A percentile compares a stretch with the other conserved stretches of the same genome.
Evolutionary conservation across 2,113 vertebrate genomes (phyloP).

Genomic region (Gopherus evgoodei): DNA sequence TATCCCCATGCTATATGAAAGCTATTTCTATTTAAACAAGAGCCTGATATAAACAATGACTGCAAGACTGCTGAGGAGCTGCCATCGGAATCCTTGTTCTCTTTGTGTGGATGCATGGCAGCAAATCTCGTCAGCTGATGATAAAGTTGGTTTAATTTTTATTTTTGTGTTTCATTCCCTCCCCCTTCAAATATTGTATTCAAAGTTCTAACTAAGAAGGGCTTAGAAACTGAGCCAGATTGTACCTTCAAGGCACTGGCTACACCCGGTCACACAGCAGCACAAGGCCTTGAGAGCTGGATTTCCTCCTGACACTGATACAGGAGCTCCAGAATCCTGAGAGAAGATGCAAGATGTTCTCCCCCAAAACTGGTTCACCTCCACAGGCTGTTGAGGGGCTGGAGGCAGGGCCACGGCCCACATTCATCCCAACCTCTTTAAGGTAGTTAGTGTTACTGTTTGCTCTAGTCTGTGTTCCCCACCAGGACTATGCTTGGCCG

Average conservation of each 20-base stretch:
- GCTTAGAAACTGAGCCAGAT: background rate
- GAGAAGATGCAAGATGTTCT: background rate
- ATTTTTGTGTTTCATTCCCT: background rate
- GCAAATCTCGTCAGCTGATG: background rate
- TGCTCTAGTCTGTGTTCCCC: background rate
- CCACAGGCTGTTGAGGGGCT: background rate
- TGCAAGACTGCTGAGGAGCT: background rate
- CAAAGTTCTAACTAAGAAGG: background rate
- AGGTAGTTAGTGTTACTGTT: background rate
- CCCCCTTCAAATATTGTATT: background rate
- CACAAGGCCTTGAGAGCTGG: background rate
- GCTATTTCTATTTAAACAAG: background rate
- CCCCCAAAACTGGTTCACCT: background rate
- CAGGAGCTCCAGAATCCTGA: background rate
- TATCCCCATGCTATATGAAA: conserved; percentile 1
- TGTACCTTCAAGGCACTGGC: background rate
- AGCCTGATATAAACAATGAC: background rate
- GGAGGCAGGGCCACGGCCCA: background rate
- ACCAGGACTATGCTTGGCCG: background rate
- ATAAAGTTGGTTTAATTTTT: background rate
- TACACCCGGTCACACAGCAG: background rate
- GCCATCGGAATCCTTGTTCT: background rate
- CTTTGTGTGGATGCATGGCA: background rate
- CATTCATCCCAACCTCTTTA: background rate
- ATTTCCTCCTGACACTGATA: background rate